Evolutionary conservation across 2,113 vertebrate genomes (phyloP).

Genomic region (Campylomormyrus numenius): DNA sequence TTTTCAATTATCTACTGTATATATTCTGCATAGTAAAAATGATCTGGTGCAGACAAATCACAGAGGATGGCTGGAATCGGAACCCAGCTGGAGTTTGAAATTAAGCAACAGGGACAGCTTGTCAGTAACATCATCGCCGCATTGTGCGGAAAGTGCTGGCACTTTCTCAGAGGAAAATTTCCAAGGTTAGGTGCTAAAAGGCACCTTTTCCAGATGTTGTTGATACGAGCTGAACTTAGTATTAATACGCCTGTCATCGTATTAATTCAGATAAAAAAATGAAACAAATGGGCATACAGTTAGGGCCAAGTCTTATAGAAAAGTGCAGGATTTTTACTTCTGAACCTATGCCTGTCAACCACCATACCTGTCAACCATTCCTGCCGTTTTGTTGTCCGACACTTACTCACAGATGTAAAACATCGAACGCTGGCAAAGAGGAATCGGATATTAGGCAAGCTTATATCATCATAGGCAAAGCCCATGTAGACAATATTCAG

Average conservation of each 20-base stretch:
- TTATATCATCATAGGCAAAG: not conserved
- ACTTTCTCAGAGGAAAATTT: not conserved
- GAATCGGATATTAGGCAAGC: not conserved
- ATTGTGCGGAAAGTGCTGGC: not conserved
- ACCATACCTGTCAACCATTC: not conserved
- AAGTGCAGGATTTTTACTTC: not conserved
- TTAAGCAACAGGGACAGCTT: not conserved
- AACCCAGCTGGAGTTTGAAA: not conserved
- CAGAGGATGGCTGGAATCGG: not conserved
- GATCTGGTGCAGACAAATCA: not conserved
- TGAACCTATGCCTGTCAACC: not conserved
- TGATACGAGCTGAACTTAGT: not conserved
- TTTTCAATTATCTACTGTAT: not conserved
- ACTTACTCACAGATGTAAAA: not conserved
- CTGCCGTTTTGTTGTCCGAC: not conserved
- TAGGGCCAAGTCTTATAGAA: not conserved
- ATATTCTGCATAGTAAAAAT: not conserved
- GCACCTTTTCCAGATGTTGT: slow-evolving; percentile 1
- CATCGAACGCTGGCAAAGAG: not conserved
- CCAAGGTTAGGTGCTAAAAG: slow-evolving; percentile 2
- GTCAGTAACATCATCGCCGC: not conserved
- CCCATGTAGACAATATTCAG: not conserved
- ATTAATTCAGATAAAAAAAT: not conserved
- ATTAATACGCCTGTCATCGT: not conserved
- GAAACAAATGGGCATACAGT: not conserved